Percentiles rank a stretch among this genome's conserved stretches.
These are phyloP conservation scores for Stratiolaelaps scimitus DNA, from an alignment of 1,140 invertebrate genomes.

Conservation along the genomic window DNA sequence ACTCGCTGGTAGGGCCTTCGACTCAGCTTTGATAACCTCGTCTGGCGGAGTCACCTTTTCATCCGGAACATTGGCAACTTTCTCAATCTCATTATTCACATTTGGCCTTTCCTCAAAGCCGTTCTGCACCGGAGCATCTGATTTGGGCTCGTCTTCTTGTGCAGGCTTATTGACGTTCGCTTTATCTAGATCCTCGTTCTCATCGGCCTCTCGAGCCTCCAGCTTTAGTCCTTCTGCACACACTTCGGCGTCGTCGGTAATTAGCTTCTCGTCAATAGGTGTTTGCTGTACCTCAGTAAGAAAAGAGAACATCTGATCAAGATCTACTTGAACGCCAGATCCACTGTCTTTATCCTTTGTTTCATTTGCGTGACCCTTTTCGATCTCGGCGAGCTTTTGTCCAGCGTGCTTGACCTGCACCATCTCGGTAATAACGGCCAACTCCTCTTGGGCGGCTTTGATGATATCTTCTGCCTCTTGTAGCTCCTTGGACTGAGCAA, in stretches of 20 bases:
- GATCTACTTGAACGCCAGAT: conserved; percentile 50
- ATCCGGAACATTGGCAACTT: too few species aligned
- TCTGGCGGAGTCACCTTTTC: too few species aligned
- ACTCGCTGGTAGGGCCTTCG: too few species aligned
- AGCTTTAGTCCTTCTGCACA: conserved; percentile 24
- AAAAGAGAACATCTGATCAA: conserved; percentile 87
- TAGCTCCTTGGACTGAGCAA: conserved; percentile 37
- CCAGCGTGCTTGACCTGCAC: conserved; percentile 49
- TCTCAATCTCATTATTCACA: too few species aligned
- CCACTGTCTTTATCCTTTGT: conserved; percentile 27
- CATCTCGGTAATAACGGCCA: conserved; percentile 58
- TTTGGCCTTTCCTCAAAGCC: too few species aligned
- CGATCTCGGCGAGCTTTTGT: conserved; percentile 24
- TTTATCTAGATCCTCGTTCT: conserved; percentile 16
- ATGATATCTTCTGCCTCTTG: conserved; percentile 29
- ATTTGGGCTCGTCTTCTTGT: conserved; percentile 30
- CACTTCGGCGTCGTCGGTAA: conserved; percentile 28
- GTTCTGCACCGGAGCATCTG: too few species aligned
- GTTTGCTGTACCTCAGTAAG: conserved; percentile 62
- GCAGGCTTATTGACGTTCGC: conserved; percentile 30
- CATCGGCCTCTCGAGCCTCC: conserved; percentile 30
- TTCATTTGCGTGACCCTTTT: neutral
- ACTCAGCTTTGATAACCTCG: too few species aligned
- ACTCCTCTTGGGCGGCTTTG: conserved; percentile 60
- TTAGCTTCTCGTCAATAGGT: conserved; percentile 27